phyloP scores from a whole-genome alignment of 2,888 invertebrate species.

The Nasonia oneida region DNA sequence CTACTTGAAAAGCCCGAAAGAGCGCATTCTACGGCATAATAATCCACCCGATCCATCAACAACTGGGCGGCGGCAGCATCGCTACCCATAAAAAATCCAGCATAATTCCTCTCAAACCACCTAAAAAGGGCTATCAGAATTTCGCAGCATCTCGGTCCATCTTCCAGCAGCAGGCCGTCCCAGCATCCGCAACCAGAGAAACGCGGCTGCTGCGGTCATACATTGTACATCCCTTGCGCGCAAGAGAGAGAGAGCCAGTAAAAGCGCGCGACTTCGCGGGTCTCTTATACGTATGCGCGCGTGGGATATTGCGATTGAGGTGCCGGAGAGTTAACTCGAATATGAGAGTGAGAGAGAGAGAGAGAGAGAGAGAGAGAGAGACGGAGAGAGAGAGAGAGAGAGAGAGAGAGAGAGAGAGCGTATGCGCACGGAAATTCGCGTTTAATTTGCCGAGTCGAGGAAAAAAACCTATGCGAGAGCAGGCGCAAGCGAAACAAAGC shows the following conservation, averaged over 20 bases:
- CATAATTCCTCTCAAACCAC: background rate
- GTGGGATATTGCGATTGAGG: background rate
- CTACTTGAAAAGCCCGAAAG: background rate
- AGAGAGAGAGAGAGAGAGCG: background rate
- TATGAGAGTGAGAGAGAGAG: slow-evolving; percentile 1
- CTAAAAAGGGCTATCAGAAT: slow-evolving; percentile 28
- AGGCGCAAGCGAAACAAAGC: slow-evolving; percentile 25
- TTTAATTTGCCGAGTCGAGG: slow-evolving; percentile 42
- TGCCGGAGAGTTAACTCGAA: slow-evolving; percentile 30
- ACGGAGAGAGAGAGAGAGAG: too few relatives aligned
- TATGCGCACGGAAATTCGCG: slow-evolving; percentile 44
- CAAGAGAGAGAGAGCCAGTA: background rate
- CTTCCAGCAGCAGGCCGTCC: background rate
- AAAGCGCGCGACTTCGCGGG: slow-evolving; percentile 10
- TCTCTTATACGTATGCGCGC: background rate
- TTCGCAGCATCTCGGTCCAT: background rate
- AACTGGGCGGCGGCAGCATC: background rate
- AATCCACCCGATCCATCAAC: background rate
- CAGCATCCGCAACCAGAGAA: background rate
- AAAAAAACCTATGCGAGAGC: background rate
- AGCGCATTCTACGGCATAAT: background rate
- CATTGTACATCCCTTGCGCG: slow-evolving; percentile 18
- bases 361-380: too few relatives aligned
- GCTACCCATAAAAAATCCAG: background rate
- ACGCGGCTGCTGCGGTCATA: background rate